Conservation (phyloP, 2,113 vertebrate genomes). For the Phalacrocorax brasilianus region DNA sequence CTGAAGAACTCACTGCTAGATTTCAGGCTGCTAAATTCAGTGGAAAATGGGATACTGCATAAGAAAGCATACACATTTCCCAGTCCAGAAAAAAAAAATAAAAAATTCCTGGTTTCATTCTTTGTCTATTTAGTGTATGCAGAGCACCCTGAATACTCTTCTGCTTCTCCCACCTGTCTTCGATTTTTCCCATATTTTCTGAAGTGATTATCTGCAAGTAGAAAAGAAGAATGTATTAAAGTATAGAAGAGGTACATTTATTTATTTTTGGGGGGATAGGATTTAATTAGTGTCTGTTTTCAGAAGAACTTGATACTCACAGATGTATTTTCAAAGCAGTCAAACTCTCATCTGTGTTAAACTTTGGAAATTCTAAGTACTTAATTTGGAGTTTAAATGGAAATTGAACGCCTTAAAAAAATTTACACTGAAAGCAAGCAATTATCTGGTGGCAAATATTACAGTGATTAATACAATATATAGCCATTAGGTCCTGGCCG, state of each 20-base stretch:
- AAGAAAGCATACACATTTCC: neutral
- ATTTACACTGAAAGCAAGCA: neutral
- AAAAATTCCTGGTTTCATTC: neutral
- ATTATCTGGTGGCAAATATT: neutral
- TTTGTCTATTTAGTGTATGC: neutral
- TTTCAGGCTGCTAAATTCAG: neutral
- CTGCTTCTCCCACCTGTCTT: slow-evolving; percentile 58
- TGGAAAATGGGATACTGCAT: neutral
- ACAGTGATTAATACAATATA: neutral
- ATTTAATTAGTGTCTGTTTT: neutral
- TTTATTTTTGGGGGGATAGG: neutral
- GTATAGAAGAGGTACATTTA: neutral
- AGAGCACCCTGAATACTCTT: slow-evolving; percentile 54
- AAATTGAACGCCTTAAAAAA: neutral
- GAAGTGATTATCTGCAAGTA: slow-evolving; percentile 62
- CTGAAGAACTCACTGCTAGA: neutral
- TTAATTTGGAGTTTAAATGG: neutral
- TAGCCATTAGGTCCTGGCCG: neutral
- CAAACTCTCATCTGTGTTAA: neutral
- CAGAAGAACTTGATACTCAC: neutral
- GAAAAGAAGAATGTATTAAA: neutral
- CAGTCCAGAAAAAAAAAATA: neutral
- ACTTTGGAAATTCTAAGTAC: neutral
- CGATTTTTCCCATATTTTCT: slow-evolving; percentile 23
- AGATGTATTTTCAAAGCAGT: neutral